A percentile compares a stretch with the other conserved stretches of the same genome.
phyloP scores from a whole-genome alignment of 2,113 vertebrate genomes.

The Anarhynchus alexandrinus region DNA sequence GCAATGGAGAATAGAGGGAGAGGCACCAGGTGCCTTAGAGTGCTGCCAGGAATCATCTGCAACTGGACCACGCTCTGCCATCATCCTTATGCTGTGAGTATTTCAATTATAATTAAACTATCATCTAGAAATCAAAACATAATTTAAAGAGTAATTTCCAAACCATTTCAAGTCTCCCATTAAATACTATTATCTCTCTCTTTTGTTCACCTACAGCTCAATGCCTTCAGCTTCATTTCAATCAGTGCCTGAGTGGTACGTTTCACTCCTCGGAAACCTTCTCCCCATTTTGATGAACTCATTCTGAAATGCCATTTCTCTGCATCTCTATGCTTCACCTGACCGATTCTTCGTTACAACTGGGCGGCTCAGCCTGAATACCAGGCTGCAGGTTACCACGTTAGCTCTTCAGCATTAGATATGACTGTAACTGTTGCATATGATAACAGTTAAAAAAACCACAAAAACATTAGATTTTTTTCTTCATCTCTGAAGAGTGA shows the following conservation, averaged over 20 bases:
- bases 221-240: background rate
- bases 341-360: background rate
- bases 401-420: background rate
- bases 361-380: background rate
- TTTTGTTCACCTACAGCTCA: background rate
- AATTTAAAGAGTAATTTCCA: conserved; percentile 3
- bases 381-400: background rate
- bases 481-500: background rate
- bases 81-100: background rate
- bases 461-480: background rate
- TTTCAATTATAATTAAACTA: conserved; percentile 13
- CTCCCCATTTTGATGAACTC: background rate
- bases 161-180: background rate
- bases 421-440: background rate
- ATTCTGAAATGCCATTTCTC: background rate
- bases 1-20: background rate
- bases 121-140: background rate
- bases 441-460: background rate
- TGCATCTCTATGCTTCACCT: background rate
- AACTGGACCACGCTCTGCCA: background rate
- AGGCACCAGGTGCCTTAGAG: background rate
- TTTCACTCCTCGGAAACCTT: background rate
- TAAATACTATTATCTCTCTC: background rate
- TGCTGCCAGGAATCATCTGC: background rate
- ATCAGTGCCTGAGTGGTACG: background rate